phyloP scores from a whole-genome alignment of 2,113 vertebrate genomes.

The Rattus rattus region DNA sequence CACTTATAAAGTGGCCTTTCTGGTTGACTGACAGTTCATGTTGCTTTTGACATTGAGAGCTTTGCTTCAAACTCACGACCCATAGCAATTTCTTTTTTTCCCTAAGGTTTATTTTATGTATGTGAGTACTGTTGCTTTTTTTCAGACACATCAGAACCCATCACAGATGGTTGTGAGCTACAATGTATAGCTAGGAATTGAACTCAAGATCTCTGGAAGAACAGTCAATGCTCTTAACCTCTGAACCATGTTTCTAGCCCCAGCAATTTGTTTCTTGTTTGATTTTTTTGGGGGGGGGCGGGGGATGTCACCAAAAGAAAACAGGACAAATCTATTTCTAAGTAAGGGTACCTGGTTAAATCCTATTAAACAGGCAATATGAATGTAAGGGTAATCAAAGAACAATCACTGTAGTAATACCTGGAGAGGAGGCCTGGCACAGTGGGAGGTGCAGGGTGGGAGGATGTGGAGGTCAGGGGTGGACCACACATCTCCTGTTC shows the following conservation, averaged over 20 bases:
- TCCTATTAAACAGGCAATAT: constrained; percentile 58
- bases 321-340: constrained; percentile 67
- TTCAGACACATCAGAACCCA: no score
- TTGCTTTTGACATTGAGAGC: not conserved
- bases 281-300: not conserved
- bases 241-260: no score
- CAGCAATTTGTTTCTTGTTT: not conserved
- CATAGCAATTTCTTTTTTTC: not conserved
- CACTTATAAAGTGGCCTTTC: not conserved
- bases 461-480: not conserved
- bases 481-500: not conserved
- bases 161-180: no score
- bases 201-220: no score
- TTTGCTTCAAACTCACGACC: constrained; percentile 4
- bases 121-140: no score
- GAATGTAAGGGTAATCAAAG: constrained; percentile 54
- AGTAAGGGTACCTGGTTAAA: constrained; percentile 71
- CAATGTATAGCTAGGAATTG: no score
- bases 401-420: not conserved
- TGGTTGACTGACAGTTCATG: not conserved
- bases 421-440: not conserved
- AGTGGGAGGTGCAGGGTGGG: no score
- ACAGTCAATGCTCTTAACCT: no score
- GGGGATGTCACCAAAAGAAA: constrained; percentile 60
- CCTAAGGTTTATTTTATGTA: no score